Base-by-base conservation (phyloP, 2,888 invertebrate species). In the Malachius bipustulatus region DNA sequence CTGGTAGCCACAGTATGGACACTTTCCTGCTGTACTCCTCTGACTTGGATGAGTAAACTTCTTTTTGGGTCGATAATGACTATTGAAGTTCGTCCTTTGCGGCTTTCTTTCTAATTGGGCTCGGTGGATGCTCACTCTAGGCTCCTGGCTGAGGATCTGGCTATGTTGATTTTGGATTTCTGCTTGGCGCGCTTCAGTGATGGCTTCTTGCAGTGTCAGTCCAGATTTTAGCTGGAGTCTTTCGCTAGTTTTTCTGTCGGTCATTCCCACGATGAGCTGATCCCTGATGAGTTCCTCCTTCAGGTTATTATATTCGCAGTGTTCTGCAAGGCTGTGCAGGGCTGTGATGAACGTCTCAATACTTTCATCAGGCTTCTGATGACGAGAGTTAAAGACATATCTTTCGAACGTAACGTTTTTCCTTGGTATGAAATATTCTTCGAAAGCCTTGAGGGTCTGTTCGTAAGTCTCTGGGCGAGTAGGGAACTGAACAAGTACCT, bases 241-340 rank as follows among this genome's bases (percentile, higher is more conserved):
- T 37, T 50, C 47, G 11, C 43, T 45, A 2, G 40, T 34, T 34
- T 37, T 41, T 2, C 14, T 26, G 30, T 50, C 49, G 9, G 9
- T 10, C 16, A 52, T 34, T 1, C 50, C 51, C 4, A 47, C 45
- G 3, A 48, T 41, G 14, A 51, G 50, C 14, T 47, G 34, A 30
- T 51, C 49, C 24, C 50, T 30, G 4, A 51, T 51, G 2, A 52
- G 32, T 4, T 47, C 40, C 3, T 49, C 39, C 30, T 41, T 42
- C 4, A 51, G 28, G 4, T 27, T n/a, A 3, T 47, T 45, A 29
- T 46, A 51, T 1, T 52, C 42, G 24, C 48, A 51, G 6, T 35
- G 19, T 14, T 47, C 43, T 2, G 47, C 48, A 16, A 48, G 26
- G 2, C 39, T 37, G 16, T 51, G 43, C 16, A 51, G 33, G 10